A percentile compares a stretch with the other conserved stretches of the same genome.
Evolutionary conservation across 2,888 invertebrate species (phyloP).

Genomic region (Acrobasis repandana): DNA sequence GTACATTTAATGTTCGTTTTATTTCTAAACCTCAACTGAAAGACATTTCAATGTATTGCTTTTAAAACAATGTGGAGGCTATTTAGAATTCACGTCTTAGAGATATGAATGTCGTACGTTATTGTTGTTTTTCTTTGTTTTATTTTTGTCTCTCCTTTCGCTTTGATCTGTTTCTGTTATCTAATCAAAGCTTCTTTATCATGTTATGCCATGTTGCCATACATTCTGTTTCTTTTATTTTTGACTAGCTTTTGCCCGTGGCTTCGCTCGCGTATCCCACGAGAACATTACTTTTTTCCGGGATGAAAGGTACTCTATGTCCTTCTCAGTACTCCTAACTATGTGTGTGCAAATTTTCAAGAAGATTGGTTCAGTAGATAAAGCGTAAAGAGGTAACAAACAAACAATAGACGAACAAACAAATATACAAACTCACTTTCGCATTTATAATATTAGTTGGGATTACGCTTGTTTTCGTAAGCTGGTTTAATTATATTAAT

Average conservation of each 20-base stretch:
- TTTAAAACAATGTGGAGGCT: conserved; percentile 19
- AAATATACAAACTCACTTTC: no score
- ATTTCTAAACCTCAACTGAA: conserved; percentile 31
- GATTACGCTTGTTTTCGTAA: no score
- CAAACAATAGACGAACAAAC: no score
- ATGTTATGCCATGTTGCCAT: not conserved
- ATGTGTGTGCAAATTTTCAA: no score
- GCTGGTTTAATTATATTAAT: no score
- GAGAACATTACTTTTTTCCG: no score
- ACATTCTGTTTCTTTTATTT: not conserved
- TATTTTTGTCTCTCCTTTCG: not conserved
- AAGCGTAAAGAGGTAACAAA: no score
- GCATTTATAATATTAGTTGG: no score
- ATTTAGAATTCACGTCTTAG: conserved; percentile 10
- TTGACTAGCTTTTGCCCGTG: not conserved
- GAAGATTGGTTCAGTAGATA: no score
- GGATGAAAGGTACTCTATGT: no score
- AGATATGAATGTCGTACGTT: conserved; percentile 9
- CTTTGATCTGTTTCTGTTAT: conserved; percentile 12
- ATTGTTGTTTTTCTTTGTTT: not conserved
- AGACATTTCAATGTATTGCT: conserved; percentile 19
- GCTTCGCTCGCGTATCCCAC: no score
- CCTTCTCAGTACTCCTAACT: no score
- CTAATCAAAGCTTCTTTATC: conserved; percentile 3
- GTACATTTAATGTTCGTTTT: conserved; percentile 50